A percentile compares a stretch with the other conserved stretches of the same genome.
These are phyloP conservation scores for Hypsibius dujardini DNA, from an alignment of 1,140 invertebrate species.

Conservation along the genomic window DNA sequence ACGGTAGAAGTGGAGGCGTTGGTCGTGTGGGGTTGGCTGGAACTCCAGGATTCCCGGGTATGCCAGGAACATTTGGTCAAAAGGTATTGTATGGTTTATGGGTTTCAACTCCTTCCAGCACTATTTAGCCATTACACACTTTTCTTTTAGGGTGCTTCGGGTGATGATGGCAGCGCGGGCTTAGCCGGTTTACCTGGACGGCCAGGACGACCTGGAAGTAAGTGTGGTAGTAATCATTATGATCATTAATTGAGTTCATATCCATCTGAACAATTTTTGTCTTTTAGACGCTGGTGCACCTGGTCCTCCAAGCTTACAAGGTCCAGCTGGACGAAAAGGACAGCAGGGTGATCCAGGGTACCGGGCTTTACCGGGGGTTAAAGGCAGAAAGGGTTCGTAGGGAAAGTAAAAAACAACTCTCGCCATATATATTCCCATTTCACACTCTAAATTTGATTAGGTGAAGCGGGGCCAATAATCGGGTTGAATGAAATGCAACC, in stretches of 20 bases:
- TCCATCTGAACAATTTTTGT: no score
- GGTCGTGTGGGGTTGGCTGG: constrained; percentile 21
- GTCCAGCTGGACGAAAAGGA: constrained; percentile 15
- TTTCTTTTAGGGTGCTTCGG: neutral
- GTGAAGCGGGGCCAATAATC: no score
- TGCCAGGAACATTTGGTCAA: constrained; percentile 22
- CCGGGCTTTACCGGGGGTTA: constrained; percentile 23
- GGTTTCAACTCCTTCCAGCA: neutral
- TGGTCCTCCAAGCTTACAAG: neutral
- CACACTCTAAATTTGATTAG: no score
- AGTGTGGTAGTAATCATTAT: neutral
- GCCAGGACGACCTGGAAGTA: constrained; percentile 3
- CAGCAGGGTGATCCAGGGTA: constrained; percentile 13
- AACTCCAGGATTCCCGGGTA: constrained; percentile 25
- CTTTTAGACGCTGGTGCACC: neutral
- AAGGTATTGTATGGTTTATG: neutral
- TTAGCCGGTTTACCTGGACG: neutral
- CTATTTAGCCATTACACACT: neutral
- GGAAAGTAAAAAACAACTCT: no score
- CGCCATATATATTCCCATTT: no score
- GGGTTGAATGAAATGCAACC: no score
- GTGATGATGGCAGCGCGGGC: neutral
- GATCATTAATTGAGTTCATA: no score
- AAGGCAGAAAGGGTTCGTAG: constrained; percentile 27
- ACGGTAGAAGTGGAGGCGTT: constrained; percentile 26